Evolutionary conservation across 2,113 vertebrate species (phyloP).

Genomic region (Poecile atricapillus): DNA sequence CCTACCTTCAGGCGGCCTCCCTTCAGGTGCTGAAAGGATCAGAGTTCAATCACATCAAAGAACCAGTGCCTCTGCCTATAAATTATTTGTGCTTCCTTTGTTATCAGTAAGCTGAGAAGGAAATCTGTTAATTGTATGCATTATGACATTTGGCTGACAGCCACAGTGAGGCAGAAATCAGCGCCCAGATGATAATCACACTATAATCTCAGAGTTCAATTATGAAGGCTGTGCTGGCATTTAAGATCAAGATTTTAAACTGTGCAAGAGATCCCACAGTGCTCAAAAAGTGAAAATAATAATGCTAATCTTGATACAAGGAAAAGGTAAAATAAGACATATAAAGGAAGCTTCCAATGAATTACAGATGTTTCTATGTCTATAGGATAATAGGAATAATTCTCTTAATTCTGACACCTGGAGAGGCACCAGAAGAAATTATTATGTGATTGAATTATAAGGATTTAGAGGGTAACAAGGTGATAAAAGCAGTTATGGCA

Average conservation of each 20-base stretch:
- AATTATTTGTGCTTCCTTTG: conserved; percentile 59
- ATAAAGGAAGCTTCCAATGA: not conserved
- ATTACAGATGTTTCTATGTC: not conserved
- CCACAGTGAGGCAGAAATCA: conserved; percentile 13
- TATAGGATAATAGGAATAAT: not conserved
- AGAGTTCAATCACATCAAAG: conserved; percentile 51
- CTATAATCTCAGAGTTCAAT: conserved; percentile 24
- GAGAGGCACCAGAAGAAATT: not conserved
- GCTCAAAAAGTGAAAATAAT: not conserved
- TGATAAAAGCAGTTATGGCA: conserved; percentile 13
- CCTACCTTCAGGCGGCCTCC: conserved; percentile 10
- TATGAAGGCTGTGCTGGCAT: conserved; percentile 7
- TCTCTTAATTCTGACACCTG: not conserved
- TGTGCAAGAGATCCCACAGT: fast-evolving
- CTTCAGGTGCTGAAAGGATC: conserved; percentile 55
- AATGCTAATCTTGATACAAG: not conserved
- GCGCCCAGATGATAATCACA: conserved; percentile 7
- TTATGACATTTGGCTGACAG: conserved; percentile 58
- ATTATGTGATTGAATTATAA: not conserved
- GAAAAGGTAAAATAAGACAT: not conserved
- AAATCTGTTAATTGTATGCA: conserved; percentile 53
- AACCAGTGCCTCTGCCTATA: not conserved
- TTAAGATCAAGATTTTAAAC: conserved; percentile 15
- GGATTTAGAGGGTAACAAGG: not conserved
- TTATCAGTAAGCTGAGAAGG: conserved; percentile 28